phyloP scores from a whole-genome alignment of 2,113 vertebrate genomes.

The Antigone vipio region DNA sequence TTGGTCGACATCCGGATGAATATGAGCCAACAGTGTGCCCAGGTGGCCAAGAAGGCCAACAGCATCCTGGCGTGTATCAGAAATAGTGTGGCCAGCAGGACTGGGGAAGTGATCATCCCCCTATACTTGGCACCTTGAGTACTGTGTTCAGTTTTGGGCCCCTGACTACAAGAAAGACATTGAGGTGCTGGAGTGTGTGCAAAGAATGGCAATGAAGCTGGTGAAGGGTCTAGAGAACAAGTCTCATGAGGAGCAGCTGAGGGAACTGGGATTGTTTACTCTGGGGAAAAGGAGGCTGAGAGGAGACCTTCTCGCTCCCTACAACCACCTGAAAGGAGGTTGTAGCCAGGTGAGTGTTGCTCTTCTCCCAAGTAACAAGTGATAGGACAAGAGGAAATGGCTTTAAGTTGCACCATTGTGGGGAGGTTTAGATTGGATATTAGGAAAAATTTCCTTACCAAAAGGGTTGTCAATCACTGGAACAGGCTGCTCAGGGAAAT shows the following conservation, averaged over 20 bases:
- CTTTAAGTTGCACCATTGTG: not conserved
- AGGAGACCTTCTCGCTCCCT: not conserved
- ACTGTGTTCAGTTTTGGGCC: too few relatives aligned
- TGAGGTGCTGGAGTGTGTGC: too few relatives aligned
- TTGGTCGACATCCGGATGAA: fast-evolving
- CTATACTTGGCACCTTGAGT: not conserved
- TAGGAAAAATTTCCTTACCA: not conserved
- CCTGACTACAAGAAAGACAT: too few relatives aligned
- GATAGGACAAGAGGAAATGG: fast-evolving
- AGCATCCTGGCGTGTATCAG: not conserved
- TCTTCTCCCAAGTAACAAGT: not conserved
- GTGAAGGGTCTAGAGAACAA: not conserved
- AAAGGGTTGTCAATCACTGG: not conserved
- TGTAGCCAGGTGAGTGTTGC: fast-evolving
- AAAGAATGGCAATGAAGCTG: not conserved
- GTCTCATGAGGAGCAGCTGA: not conserved
- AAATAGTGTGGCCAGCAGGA: not conserved
- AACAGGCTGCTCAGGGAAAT: not conserved
- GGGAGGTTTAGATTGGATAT: not conserved
- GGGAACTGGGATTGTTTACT: not conserved
- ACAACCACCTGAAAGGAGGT: not conserved
- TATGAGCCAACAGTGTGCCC: not conserved
- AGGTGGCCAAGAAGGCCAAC: not conserved
- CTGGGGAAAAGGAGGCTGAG: not conserved
- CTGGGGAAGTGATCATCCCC: fast-evolving